Percentiles rank a stretch among this genome's conserved stretches.
phyloP scores from a whole-genome alignment of 2,113 vertebrate genomes.

The Chaetops frenatus region DNA sequence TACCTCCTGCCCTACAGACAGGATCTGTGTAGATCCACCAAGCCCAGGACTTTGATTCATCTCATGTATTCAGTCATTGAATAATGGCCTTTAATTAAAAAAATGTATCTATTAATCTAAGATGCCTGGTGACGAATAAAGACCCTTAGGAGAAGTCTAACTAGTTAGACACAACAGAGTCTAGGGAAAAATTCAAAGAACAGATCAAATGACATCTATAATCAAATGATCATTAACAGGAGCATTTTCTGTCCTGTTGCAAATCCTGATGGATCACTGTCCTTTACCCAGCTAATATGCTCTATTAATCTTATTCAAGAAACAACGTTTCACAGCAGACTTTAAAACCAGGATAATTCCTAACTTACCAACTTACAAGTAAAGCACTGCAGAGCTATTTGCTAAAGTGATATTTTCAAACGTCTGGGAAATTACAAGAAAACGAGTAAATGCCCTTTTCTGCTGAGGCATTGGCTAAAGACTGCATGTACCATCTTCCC shows the following conservation, averaged over 20 bases:
- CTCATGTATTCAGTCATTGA: neutral
- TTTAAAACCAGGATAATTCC: neutral
- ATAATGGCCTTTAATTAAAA: neutral
- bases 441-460: neutral
- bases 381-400: neutral
- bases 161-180: neutral
- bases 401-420: neutral
- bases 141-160: slow-evolving; percentile 9
- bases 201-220: neutral
- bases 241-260: neutral
- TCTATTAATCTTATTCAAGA: slow-evolving; percentile 11
- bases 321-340: neutral
- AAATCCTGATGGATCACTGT: neutral
- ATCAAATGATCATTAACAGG: slow-evolving; percentile 16
- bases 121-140: neutral
- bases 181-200: neutral
- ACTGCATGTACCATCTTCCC: neutral
- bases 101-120: neutral
- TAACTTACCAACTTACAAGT: neutral
- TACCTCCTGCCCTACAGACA: neutral
- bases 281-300: neutral
- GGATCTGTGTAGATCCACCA: neutral
- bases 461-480: neutral
- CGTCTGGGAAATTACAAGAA: neutral
- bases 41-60: neutral